Evolutionary conservation across 2,888 invertebrate species (phyloP), one percentile per base, ranked within the genome.

Genomic region (Liodrosophila aerea): DNA sequence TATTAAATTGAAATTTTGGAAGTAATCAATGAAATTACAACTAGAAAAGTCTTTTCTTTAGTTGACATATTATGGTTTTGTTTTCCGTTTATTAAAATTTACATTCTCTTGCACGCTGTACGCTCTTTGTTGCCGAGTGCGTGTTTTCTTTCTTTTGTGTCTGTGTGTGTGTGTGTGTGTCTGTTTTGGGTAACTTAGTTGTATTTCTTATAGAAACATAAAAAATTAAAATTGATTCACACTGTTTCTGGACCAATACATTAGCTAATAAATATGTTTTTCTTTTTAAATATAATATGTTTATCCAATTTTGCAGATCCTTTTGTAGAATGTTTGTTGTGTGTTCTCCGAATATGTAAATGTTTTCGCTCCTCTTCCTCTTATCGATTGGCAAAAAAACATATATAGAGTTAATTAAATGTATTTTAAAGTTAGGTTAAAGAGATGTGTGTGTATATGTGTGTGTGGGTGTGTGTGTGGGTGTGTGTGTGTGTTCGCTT

Each of bases 61-160:
- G 15, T 16, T 1, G 16, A 1, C 22, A 18, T 61, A 9, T 11
- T 44, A 7, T 45, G 37, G 8, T 13, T 45, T 22, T 64, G 53
- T 53, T 53, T 31, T n/a, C n/a, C n/a, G 43, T 81, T 76, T 68
- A 71, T 78, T 82, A 45, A 64, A 68, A 69, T 78, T 69, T 82
- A 76, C 76, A 76, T 68, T 62, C 27, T 64, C 47, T 54, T 64
- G 65, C 46, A 52, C 57, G 68, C 51, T 45, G 52, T 13, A 36
- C 50, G 51, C 36, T 44, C 29, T n/a, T n/a, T n/a, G n/a, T n/a
- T n/a, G n/a, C n/a, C n/a, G n/a, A n/a, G n/a, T n/a, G n/a, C n/a
- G n/a, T n/a, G n/a, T n/a, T n/a, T 34, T 57, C 22, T 56, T 56
- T 34, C 34, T 37, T 44, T n/a, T 49, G 31, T 36, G 39, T 29